These are phyloP conservation scores for Nephrotoma flavescens DNA, from an alignment of 2,888 invertebrate genomes.

Conservation along the genomic window DNA sequence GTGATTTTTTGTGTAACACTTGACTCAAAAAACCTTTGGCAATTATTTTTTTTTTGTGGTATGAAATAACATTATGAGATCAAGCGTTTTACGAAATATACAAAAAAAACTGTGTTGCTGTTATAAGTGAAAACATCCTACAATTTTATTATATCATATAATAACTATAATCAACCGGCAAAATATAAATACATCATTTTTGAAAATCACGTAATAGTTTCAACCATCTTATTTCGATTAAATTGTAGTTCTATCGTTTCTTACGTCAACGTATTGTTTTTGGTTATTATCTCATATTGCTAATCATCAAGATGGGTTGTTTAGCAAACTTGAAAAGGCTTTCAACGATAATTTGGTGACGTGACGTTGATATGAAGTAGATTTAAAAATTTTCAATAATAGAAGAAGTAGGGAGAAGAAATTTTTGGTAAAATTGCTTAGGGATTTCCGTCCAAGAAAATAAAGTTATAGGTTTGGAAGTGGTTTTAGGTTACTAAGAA, in stretches of 20 bases:
- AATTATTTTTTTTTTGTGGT: not conserved
- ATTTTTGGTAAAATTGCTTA: too few species aligned
- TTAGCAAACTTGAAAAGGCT: too few species aligned
- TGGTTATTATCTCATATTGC: not conserved
- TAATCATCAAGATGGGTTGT: not conserved
- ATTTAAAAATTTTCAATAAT: too few species aligned
- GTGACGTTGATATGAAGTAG: too few species aligned
- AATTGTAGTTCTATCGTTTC: not conserved
- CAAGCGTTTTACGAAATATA: not conserved
- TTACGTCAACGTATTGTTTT: not conserved
- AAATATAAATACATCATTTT: not conserved
- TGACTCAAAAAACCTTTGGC: not conserved
- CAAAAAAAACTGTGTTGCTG: not conserved
- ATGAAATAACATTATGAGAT: not conserved
- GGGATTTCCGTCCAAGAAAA: too few species aligned
- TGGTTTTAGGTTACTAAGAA: too few species aligned
- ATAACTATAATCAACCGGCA: not conserved
- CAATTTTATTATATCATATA: not conserved
- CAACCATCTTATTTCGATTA: not conserved
- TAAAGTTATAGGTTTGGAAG: too few species aligned
- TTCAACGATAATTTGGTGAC: not conserved
- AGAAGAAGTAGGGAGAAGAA: too few species aligned
- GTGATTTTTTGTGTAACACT: not conserved
- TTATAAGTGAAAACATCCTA: not conserved
- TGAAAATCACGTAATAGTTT: not conserved